A percentile compares a stretch with the other conserved stretches of the same genome.
These are phyloP conservation scores for Heterotis niloticus DNA, from an alignment of 2,113 vertebrate species.

Conservation along the genomic window DNA sequence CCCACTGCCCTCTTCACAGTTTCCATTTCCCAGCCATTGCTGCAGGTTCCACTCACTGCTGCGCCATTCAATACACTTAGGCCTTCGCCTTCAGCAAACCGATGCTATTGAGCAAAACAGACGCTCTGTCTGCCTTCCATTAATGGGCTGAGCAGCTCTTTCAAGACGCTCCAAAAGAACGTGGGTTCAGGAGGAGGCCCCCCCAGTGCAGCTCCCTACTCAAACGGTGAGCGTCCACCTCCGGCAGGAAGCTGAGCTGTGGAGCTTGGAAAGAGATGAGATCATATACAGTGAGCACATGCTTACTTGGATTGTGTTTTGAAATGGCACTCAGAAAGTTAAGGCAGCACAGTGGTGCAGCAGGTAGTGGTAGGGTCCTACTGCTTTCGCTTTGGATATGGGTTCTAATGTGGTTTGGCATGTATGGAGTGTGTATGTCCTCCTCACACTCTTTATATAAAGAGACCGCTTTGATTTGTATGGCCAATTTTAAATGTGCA, in stretches of 20 bases:
- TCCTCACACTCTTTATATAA: too few relatives aligned
- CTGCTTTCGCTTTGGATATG: too few relatives aligned
- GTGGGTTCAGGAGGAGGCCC: not conserved
- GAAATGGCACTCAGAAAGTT: too few relatives aligned
- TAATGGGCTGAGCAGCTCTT: conserved; percentile 40
- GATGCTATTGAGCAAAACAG: conserved; percentile 40
- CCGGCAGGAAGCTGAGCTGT: too few relatives aligned
- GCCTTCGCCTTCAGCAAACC: conserved; percentile 34
- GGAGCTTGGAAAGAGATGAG: not conserved
- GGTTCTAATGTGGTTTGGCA: too few relatives aligned
- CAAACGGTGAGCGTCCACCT: conserved; percentile 15
- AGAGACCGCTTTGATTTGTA: too few relatives aligned
- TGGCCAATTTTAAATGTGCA: too few relatives aligned
- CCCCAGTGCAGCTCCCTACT: not conserved
- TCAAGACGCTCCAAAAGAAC: conserved; percentile 19
- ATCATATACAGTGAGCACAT: not conserved
- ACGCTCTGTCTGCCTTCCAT: conserved; percentile 56
- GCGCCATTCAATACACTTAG: not conserved
- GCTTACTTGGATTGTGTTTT: too few relatives aligned
- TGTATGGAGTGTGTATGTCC: too few relatives aligned
- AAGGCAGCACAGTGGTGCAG: too few relatives aligned
- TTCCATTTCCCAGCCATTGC: not conserved
- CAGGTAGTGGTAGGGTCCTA: too few relatives aligned
- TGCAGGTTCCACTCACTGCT: not conserved
- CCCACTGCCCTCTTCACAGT: not conserved